Conservation (phyloP, 1,140 invertebrate genomes). For the Neodiprion pinetum region DNA sequence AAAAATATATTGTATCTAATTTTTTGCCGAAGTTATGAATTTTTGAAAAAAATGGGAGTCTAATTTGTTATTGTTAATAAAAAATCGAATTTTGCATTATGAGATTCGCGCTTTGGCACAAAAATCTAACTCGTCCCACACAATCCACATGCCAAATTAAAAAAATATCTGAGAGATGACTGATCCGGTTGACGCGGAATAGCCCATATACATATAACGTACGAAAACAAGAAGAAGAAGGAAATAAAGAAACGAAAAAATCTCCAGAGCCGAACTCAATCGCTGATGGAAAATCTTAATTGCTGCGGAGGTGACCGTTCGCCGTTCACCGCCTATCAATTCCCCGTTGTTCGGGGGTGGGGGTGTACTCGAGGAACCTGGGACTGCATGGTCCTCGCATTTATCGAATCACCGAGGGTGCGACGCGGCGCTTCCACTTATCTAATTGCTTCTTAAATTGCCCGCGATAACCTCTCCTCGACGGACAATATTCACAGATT, state of each 20-base stretch:
- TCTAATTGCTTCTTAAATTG: slow-evolving; percentile 2
- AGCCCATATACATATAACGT: no score
- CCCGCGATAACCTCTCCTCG: slow-evolving; percentile 6
- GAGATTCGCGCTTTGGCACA: no score
- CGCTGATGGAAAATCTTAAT: slow-evolving; percentile 7
- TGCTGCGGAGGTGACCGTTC: background rate
- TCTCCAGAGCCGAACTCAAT: background rate
- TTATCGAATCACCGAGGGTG: background rate
- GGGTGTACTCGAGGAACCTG: no score
- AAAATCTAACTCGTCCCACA: no score
- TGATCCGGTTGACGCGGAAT: no score
- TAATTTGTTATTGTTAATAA: no score
- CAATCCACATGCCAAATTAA: no score
- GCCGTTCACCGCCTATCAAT: background rate
- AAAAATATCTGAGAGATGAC: no score
- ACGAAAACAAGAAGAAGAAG: background rate
- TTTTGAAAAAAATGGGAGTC: no score
- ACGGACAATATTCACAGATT: background rate
- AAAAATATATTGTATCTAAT: no score
- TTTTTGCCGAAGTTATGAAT: no score
- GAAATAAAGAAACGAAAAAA: background rate
- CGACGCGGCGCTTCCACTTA: background rate
- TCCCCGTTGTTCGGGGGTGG: background rate
- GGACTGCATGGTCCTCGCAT: background rate
- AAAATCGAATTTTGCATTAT: no score